These are phyloP conservation scores for Trichonephila clavipes DNA, from an alignment of 1,140 invertebrate genomes.

Conservation along the genomic window DNA sequence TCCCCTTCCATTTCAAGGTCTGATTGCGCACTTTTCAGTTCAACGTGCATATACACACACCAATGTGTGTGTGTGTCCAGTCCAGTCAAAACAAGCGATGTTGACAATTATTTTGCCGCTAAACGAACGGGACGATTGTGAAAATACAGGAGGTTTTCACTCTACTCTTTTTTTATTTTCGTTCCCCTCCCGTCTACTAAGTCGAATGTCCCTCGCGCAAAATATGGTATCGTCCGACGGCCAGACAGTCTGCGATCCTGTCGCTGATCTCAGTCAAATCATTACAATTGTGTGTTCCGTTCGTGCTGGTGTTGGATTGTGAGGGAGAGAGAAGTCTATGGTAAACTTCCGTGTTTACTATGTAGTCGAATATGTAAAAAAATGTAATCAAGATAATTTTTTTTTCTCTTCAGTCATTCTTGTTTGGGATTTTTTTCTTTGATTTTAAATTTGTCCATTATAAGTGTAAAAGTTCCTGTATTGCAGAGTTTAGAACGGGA, in stretches of 20 bases:
- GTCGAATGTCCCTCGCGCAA: not conserved
- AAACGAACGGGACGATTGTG: conserved; percentile 16
- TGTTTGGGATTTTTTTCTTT: not conserved
- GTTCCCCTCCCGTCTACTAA: conserved; percentile 44
- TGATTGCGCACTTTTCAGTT: not conserved
- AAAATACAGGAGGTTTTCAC: conserved; percentile 50
- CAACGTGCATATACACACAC: not conserved
- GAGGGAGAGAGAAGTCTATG: conserved; percentile 28
- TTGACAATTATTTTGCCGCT: conserved; percentile 19
- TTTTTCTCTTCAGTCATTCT: conserved; percentile 8
- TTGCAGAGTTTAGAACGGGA: not conserved
- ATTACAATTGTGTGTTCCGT: conserved; percentile 23
- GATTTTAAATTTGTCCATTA: not conserved
- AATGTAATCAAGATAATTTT: not conserved
- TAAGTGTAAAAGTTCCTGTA: not conserved
- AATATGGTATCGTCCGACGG: conserved; percentile 58
- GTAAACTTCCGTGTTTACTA: conserved; percentile 45
- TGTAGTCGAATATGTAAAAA: conserved; percentile 34
- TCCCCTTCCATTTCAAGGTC: not conserved
- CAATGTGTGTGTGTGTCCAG: not conserved
- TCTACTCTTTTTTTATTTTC: conserved; percentile 20
- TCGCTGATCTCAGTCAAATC: conserved; percentile 42
- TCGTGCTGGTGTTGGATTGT: not conserved
- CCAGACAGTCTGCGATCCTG: conserved; percentile 62
- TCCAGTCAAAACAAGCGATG: conserved; percentile 45